A percentile compares a stretch with the other conserved stretches of the same genome.
Evolutionary conservation across 2,797 vertebrate genomes (phyloP).

Genomic region (Pseudochromis fuscus): DNA sequence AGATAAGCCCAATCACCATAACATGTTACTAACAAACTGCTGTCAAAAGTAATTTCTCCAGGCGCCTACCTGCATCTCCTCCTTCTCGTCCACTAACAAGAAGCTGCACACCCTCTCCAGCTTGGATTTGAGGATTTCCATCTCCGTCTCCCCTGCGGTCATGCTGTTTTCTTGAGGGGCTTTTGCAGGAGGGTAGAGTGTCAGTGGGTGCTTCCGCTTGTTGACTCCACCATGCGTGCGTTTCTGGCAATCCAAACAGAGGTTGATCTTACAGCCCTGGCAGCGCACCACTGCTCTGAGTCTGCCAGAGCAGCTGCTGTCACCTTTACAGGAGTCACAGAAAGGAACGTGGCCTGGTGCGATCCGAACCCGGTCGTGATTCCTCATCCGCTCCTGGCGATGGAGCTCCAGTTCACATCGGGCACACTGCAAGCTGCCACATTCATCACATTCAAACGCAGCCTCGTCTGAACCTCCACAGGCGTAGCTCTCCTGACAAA

Average conservation of each 20-base stretch:
- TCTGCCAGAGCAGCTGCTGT: constrained; percentile 78
- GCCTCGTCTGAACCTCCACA: constrained; percentile 96
- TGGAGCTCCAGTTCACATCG: constrained; percentile 96
- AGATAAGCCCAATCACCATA: not conserved
- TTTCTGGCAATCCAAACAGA: constrained; percentile 97
- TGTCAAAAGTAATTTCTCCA: not conserved
- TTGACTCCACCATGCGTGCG: constrained; percentile 93
- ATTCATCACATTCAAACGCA: constrained; percentile 95
- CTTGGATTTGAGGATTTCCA: constrained; percentile 88
- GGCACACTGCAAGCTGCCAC: constrained; percentile 93
- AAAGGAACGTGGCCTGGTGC: constrained; percentile 91
- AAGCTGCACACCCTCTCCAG: constrained; percentile 94
- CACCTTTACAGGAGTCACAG: constrained; percentile 94
- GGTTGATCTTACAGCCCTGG: constrained; percentile 95
- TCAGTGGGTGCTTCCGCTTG: constrained; percentile 94
- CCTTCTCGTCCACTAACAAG: constrained; percentile 95
- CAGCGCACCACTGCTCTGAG: constrained; percentile 93
- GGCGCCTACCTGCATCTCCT: constrained; percentile 93
- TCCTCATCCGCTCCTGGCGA: constrained; percentile 91
- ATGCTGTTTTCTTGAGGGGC: constrained; percentile 78
- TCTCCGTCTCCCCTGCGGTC: constrained; percentile 81
- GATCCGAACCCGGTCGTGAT: constrained; percentile 94
- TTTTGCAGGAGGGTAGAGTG: constrained; percentile 86
- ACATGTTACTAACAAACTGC: not conserved
- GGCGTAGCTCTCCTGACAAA: constrained; percentile 97